Evolutionary conservation across 2,113 vertebrate species (phyloP).

Genomic region (Trachemys scripta): DNA sequence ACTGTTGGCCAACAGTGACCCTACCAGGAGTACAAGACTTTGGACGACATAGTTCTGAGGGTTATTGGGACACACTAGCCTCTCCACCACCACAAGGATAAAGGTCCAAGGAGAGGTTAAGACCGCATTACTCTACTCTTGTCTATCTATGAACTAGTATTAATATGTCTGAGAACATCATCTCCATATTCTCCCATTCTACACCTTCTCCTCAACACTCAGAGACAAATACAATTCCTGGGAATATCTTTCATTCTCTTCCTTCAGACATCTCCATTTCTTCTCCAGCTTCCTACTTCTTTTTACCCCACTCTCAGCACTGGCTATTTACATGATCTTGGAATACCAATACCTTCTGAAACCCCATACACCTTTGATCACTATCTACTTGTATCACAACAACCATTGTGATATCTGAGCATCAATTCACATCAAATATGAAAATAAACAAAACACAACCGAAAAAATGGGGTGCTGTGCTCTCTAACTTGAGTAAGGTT

Average conservation of each 20-base stretch:
- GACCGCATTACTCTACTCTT: background rate
- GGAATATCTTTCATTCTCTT: background rate
- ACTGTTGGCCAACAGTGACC: too few species aligned
- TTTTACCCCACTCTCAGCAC: background rate
- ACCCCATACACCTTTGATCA: background rate
- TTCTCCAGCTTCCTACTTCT: background rate
- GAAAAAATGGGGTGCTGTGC: background rate
- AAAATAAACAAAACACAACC: background rate
- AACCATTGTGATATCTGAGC: background rate
- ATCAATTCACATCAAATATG: background rate
- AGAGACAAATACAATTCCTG: background rate
- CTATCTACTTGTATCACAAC: background rate
- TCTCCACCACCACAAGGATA: too few species aligned
- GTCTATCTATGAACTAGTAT: background rate
- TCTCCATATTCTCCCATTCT: background rate
- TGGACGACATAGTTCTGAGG: too few species aligned
- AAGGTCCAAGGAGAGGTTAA: too few species aligned
- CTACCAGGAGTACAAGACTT: too few species aligned
- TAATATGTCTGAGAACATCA: background rate
- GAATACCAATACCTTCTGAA: background rate
- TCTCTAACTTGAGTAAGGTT: background rate
- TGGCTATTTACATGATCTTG: background rate
- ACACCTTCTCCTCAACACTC: background rate
- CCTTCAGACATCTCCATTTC: background rate
- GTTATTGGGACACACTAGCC: too few species aligned